Base-by-base conservation (phyloP, 2,797 vertebrate genomes). In the Premnoplex brunnescens region DNA sequence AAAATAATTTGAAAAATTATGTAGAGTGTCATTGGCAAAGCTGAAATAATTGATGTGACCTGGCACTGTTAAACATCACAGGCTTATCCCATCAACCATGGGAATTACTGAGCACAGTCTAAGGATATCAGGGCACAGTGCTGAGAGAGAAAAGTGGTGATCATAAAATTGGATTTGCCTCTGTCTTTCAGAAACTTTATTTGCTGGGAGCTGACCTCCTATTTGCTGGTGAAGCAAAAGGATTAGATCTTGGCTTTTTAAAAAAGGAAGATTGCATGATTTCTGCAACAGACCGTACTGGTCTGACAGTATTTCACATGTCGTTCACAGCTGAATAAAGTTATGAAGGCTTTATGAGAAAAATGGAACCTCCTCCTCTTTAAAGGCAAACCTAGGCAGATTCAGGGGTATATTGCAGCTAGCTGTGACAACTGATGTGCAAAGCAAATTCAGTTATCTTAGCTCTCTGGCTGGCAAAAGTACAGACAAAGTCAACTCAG, bases 391-490 rank as follows among this genome's bases (percentile, higher is more conserved):
- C 56, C 44, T 49, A 64, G 44, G 41, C 37, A 89, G 56, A 80
- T 85, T 80, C 72, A 43, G 56, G 48, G 64, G 66, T 83, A 52
- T 54, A 62, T 74, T 92, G 77, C 67, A 87, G 85, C 64, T 68
- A 83, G 26, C 72, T 88, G 43, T 6, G 20, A 91, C 85, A 95
- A 77, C 59, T n/a, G 41, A 89, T 60, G 68, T 80, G 84, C 67
- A 93, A 91, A 86, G 36, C 75, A 89, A 89, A 93, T 85, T 80
- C 54, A 71, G 54, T 88, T 92, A 88, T 91, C 81, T 92, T 78
- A 54, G 51, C 49, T 84, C 66, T 75, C 75, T 75, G 90, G 46
- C 66, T 93, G 87, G 89, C 58, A 74, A 83, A 89, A 71, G 52
- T 74, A 79, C 74, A 93, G 81, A 85, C 28, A 71, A 87, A 91